Percentiles rank a stretch among this genome's conserved stretches.
phyloP scores from a whole-genome alignment of 1,140 invertebrate genomes.

The Cotesia vestalis region DNA sequence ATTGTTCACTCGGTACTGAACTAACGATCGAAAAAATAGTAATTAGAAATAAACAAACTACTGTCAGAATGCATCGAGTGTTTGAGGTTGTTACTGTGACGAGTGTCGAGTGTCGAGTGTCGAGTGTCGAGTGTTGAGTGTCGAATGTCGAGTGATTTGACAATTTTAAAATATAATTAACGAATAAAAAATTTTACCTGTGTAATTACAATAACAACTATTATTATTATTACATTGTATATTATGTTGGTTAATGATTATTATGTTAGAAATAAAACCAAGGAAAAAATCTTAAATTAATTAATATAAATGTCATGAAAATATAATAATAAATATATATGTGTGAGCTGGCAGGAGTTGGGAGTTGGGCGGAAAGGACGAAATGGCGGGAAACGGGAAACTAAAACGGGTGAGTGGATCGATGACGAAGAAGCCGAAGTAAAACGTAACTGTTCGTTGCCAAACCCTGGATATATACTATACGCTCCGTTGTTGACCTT shows the following conservation, averaged over 20 bases:
- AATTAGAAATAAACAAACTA: slow-evolving; percentile 5
- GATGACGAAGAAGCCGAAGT: slow-evolving; percentile 18
- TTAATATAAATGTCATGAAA: neutral
- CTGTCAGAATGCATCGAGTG: neutral
- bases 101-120: too few species aligned
- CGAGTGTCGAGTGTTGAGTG: too few species aligned
- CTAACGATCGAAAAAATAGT: too few species aligned
- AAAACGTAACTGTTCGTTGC: neutral
- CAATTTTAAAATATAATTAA: neutral
- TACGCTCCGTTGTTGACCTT: neutral
- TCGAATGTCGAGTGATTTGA: too few species aligned
- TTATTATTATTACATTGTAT: slow-evolving; percentile 35
- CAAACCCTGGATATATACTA: slow-evolving; percentile 10
- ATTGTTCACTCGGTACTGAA: too few species aligned
- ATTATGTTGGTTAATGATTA: slow-evolving; percentile 53
- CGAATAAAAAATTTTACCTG: slow-evolving; percentile 38
- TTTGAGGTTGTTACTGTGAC: neutral
- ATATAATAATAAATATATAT: neutral
- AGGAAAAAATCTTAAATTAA: slow-evolving; percentile 7
- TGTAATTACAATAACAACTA: slow-evolving; percentile 40
- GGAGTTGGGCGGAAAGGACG: slow-evolving; percentile 7
- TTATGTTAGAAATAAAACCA: slow-evolving; percentile 58
- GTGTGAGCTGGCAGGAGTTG: neutral
- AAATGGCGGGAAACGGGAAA: slow-evolving; percentile 16
- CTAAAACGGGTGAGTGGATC: slow-evolving; percentile 6